phyloP scores from a whole-genome alignment of 2,888 invertebrate species.

The Drosophila falleni region DNA sequence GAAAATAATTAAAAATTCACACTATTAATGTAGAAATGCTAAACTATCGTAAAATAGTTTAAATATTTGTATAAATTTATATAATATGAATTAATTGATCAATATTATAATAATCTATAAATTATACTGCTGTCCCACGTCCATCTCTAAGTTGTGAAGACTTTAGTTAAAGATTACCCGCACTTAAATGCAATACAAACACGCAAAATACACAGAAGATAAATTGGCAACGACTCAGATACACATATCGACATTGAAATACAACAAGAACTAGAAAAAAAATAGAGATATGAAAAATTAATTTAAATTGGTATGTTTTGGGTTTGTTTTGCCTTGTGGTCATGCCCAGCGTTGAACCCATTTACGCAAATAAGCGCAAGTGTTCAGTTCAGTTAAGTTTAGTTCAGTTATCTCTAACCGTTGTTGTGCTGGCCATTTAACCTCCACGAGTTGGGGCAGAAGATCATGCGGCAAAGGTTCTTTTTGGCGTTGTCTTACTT shows the following conservation, averaged over 20 bases:
- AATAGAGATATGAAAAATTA: constrained; percentile 13
- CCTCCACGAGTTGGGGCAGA: constrained; percentile 30
- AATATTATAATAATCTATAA: background rate
- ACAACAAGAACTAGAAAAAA: background rate
- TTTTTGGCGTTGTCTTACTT: constrained; percentile 37
- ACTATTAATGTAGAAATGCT: background rate
- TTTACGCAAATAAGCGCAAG: constrained; percentile 56
- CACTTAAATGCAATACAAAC: constrained; percentile 38
- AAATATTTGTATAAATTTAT: background rate
- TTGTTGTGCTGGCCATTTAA: constrained; percentile 44
- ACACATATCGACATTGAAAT: constrained; percentile 55
- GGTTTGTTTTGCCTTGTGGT: constrained; percentile 54
- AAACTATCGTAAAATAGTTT: background rate
- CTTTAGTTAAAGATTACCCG: constrained; percentile 19
- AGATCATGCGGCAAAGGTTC: constrained; percentile 45
- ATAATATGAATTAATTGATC: background rate
- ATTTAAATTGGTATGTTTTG: constrained; percentile 32
- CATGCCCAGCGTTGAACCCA: constrained; percentile 58
- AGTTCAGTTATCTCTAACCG: constrained; percentile 58
- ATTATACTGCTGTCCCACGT: constrained; percentile 2
- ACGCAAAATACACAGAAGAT: constrained; percentile 34
- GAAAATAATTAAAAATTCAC: background rate
- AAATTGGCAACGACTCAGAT: constrained; percentile 40
- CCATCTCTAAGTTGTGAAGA: constrained; percentile 9
- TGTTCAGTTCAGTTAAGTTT: constrained; percentile 37